These are phyloP conservation scores for Phataginus tricuspis DNA, from an alignment of 2,797 vertebrate genomes.

Conservation along the genomic window DNA sequence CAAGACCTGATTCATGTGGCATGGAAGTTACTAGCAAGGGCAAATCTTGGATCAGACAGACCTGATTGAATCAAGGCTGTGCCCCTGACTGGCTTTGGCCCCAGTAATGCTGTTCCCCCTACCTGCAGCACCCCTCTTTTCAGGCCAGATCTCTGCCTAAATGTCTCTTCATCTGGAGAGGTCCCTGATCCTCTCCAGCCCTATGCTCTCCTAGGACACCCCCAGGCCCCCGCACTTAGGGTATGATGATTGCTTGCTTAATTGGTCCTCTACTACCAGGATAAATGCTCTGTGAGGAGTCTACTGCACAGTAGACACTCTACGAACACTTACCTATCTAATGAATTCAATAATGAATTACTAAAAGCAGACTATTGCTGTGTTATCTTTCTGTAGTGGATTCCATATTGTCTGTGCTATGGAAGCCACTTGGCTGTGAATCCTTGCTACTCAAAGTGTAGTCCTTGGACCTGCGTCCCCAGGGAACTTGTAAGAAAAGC, in stretches of 20 bases:
- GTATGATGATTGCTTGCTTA: neutral
- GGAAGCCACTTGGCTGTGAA: neutral
- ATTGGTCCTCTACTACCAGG: neutral
- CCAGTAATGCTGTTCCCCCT: fast-evolving
- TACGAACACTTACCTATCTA: neutral
- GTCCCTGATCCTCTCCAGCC: neutral
- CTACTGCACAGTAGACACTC: neutral
- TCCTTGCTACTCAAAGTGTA: neutral
- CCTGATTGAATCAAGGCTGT: neutral
- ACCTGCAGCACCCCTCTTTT: neutral
- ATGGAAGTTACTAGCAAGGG: conserved; percentile 21
- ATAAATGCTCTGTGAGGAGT: neutral
- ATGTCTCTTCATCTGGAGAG: neutral
- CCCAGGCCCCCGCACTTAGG: neutral
- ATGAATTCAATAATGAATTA: neutral
- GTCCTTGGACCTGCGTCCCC: neutral
- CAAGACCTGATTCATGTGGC: conserved; percentile 34
- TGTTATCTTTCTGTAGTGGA: neutral
- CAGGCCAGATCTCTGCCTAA: neutral
- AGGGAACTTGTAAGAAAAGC: neutral
- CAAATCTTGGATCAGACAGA: neutral
- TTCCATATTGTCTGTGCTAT: neutral
- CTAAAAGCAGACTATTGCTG: neutral
- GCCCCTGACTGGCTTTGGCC: neutral
- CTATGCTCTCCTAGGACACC: neutral